phyloP scores from a whole-genome alignment of 2,888 invertebrate genomes.

The Conops quadrifasciatus region DNA sequence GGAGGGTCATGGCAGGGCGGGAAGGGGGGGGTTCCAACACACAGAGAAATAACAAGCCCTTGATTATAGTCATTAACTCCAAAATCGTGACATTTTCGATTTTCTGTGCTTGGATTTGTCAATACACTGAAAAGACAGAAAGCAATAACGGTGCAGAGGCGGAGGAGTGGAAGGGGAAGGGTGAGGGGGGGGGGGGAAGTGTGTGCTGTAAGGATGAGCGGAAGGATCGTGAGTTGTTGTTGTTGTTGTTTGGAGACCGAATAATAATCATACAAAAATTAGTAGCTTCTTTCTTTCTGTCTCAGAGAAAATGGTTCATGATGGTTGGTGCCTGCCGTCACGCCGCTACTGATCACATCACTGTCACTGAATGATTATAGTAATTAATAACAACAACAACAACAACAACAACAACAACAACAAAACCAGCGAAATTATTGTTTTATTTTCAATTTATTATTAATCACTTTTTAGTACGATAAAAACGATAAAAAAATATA shows the following conservation, averaged over 20 bases:
- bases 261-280: too few species aligned
- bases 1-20: background rate
- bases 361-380: too few species aligned
- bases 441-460: too few species aligned
- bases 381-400: background rate
- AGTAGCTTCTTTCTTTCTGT: too few species aligned
- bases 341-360: too few species aligned
- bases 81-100: constrained; percentile 25
- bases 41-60: constrained; percentile 14
- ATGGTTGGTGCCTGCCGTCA: too few species aligned
- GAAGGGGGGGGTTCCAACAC: background rate
- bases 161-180: background rate
- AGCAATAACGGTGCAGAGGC: background rate
- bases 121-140: constrained; percentile 3
- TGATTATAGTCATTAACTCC: constrained; percentile 26
- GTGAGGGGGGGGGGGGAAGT: background rate
- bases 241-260: background rate
- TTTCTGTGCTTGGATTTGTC: constrained; percentile 20
- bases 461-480: too few species aligned
- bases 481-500: too few species aligned
- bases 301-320: too few species aligned
- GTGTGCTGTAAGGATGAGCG: background rate
- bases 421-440: background rate
- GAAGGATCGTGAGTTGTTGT: background rate
- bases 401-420: background rate